Evolutionary conservation across 2,797 vertebrate species (phyloP).

Genomic region (Acanthopagrus latus): DNA sequence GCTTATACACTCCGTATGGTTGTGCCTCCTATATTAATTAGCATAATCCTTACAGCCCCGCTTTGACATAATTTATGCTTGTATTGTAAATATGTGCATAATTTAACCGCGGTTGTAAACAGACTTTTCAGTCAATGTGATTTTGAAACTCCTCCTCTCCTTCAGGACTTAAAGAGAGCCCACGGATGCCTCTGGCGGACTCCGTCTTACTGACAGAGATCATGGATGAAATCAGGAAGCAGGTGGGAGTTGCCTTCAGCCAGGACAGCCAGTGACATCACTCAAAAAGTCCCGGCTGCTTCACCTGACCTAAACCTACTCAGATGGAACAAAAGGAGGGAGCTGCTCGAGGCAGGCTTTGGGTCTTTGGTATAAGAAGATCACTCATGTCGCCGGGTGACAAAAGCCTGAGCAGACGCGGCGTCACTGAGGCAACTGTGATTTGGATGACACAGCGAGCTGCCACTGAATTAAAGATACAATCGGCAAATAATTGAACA

Average conservation of each 20-base stretch:
- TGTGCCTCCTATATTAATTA: slow-evolving; percentile 31
- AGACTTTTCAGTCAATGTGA: slow-evolving; percentile 29
- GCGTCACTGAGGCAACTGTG: slow-evolving; percentile 16
- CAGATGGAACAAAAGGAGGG: slow-evolving; percentile 22
- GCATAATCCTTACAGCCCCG: slow-evolving; percentile 49
- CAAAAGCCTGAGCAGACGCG: slow-evolving; percentile 31
- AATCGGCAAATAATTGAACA: slow-evolving; percentile 10
- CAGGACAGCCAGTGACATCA: slow-evolving; percentile 75
- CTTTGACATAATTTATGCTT: slow-evolving; percentile 27
- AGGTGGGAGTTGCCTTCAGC: slow-evolving; percentile 76
- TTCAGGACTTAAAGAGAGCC: slow-evolving; percentile 74
- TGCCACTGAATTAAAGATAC: slow-evolving; percentile 28
- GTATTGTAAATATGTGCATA: slow-evolving; percentile 31
- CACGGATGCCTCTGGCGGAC: slow-evolving; percentile 77
- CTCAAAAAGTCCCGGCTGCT: slow-evolving; percentile 32
- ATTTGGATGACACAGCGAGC: slow-evolving; percentile 11
- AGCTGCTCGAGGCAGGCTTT: slow-evolving; percentile 32
- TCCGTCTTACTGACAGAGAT: slow-evolving; percentile 77
- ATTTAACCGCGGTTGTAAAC: slow-evolving; percentile 9
- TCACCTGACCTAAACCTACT: slow-evolving; percentile 61
- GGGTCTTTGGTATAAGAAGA: slow-evolving; percentile 44
- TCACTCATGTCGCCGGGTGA: slow-evolving; percentile 30
- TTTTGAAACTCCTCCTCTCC: slow-evolving; percentile 30
- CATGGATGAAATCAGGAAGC: slow-evolving; percentile 79
- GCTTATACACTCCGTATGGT: slow-evolving; percentile 5